Base-by-base conservation (phyloP, 2,113 vertebrate genomes). In the Collichthys lucidus region DNA sequence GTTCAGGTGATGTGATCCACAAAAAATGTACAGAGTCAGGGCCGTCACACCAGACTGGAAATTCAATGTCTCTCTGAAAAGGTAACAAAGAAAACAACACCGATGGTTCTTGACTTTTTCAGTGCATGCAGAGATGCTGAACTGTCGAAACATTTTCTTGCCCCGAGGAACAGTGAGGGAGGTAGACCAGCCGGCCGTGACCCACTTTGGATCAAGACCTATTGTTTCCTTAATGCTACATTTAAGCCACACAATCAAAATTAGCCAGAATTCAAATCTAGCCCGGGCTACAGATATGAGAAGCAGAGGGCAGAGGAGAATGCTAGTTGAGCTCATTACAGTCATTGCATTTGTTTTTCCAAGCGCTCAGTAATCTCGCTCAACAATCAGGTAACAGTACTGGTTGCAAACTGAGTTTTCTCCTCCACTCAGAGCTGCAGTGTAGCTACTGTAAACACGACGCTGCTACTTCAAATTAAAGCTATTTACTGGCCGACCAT, bases 121-220 rank as follows among this genome's bases (percentile, higher is more conserved):
- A 56, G 46, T 4, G 40, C 9, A 40, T 15, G 17, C 5, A 5
- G 49, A 57, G 69, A 53, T 20, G 55, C 47, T 35, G 22, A 59
- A 12, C 15, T 29, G 24, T 1, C 17, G 61, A 67, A 66, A 63
- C 24, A n/a, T 0, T 50, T 63, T 63, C 49, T 59, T 44, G 50
- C 42, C 78, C 84, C 26, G 44, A 69, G 67, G 35, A 40, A 9
- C 8, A 8, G 35, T 40, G 35, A 40, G 35, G 61, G 22, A 53
- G 11, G 22, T 64, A 64, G 7, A 40, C 35, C 35, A 2, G 35
- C 19, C 46, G 35, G 64, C 55, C 10, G 3, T 68, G 56, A 85
- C 76, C 64, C 76, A 85, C 63, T 79, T 75, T 77, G 26, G 31
- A 60, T 67, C 31, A 4, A 62, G 62, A 47, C 40, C 44, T 26